Evolutionary conservation across 2,888 invertebrate species (phyloP), one percentile per base, ranked within the genome.

Genomic region (Drosophila stalkeri): DNA sequence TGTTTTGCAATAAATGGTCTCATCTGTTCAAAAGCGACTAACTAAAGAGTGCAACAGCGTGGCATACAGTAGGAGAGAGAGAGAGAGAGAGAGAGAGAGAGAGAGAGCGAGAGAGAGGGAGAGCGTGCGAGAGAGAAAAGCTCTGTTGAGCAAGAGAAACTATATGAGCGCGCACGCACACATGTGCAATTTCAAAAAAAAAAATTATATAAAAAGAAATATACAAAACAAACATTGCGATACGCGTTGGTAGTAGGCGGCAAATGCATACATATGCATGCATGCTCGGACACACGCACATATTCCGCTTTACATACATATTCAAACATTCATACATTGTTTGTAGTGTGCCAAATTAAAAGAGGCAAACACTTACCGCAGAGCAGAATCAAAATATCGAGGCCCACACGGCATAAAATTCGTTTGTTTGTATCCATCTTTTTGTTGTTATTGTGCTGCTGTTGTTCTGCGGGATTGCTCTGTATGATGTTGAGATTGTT

Each of bases 331-430:
- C 14, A 46, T 23, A 2, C 39, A 44, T 18, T 57, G 23, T 31
- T n/a, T 46, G 33, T 27, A 51, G 49, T 66, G 16, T 41, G 35
- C 51, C 43, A 49, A 59, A 33, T 66, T 41, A 16, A 7, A 57
- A 55, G 11, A 23, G 54, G 16, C 18, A 18, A 49, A 39, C 35
- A 95, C 96, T 96, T 93, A 96, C 96, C 95, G 91, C 95, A 94
- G 90, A 95, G 94, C 71, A 96, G 91, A 86, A 96, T 95, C 70
- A 94, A 86, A 86, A 96, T 94, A 94, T 96, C 96, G 91, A 96
- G 93, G 79, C 95, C 91, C 82, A 96, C 94, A 94, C 96, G 96
- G 89, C 94, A 94, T 88, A 96, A 91, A 87, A 95, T 93, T 64
- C 92, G 81, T 73, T 91, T 92, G 66, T 92, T 93, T 56, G 90